Conservation (phyloP, 2,888 invertebrate species). For the Octodonta nipae region DNA sequence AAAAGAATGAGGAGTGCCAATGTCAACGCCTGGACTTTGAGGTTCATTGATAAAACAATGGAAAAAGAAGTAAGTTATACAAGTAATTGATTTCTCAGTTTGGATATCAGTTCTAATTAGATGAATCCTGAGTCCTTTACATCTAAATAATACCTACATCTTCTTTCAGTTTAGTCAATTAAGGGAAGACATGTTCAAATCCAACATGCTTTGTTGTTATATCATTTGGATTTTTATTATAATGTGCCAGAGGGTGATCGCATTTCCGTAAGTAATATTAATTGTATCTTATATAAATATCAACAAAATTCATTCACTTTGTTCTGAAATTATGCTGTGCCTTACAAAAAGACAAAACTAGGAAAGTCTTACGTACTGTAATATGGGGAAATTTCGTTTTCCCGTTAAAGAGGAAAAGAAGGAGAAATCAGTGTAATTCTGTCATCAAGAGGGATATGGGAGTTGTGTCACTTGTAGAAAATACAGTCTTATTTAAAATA, state of each 20-base stretch:
- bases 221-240: slow-evolving; percentile 83
- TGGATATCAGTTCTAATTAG: too few relatives aligned
- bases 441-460: too few relatives aligned
- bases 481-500: too few relatives aligned
- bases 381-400: too few relatives aligned
- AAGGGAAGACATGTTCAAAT: slow-evolving; percentile 86
- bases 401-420: too few relatives aligned
- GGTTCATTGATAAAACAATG: slow-evolving; percentile 67
- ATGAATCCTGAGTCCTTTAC: too few relatives aligned
- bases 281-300: not conserved
- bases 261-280: slow-evolving; percentile 53
- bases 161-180: slow-evolving; percentile 58
- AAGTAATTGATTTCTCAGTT: too few relatives aligned
- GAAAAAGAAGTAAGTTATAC: slow-evolving; percentile 64
- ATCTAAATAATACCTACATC: not conserved
- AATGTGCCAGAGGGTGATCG: slow-evolving; percentile 58
- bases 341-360: too few relatives aligned
- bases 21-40: slow-evolving; percentile 73
- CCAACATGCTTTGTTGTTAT: slow-evolving; percentile 85
- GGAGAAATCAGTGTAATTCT: too few relatives aligned
- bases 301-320: slow-evolving; percentile 1
- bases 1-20: slow-evolving; percentile 77
- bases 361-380: too few relatives aligned
- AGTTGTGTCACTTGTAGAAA: too few relatives aligned
- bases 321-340: too few relatives aligned